These are phyloP conservation scores for Melipona beecheii DNA, from an alignment of 2,888 invertebrate genomes.

Conservation along the genomic window DNA sequence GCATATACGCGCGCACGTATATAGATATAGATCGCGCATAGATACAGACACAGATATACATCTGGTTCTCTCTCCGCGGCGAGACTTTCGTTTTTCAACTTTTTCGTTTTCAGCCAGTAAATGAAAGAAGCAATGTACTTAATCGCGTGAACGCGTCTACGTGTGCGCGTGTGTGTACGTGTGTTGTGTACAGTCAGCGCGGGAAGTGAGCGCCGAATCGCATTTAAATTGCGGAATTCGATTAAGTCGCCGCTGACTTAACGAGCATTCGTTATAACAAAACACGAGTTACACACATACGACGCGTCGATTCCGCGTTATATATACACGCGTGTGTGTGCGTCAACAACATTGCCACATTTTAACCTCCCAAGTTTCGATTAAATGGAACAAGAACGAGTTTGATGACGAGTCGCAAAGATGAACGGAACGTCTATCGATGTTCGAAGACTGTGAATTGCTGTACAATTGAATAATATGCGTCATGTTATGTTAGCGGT, in stretches of 20 bases:
- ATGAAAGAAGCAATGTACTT: conserved; percentile 60
- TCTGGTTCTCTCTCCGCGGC: conserved; percentile 2
- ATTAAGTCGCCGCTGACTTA: conserved; percentile 26
- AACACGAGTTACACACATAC: not conserved
- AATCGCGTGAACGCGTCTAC: conserved; percentile 49
- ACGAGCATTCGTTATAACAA: conserved; percentile 1
- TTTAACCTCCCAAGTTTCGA: not conserved
- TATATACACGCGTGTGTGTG: not conserved
- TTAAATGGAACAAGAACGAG: not conserved
- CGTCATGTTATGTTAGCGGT: not conserved
- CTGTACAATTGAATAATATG: not conserved
- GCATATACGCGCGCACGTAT: not conserved
- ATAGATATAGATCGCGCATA: too few species aligned
- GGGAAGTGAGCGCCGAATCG: conserved; percentile 31
- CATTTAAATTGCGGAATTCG: conserved; percentile 26
- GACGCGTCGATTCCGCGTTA: not conserved
- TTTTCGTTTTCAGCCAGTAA: conserved; percentile 48
- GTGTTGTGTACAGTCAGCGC: conserved; percentile 39
- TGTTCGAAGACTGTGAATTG: not conserved
- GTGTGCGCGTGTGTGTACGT: too few species aligned
- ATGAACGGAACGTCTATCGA: conserved; percentile 2
- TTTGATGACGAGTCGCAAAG: not conserved
- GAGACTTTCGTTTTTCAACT: conserved; percentile 52
- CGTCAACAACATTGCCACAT: not conserved
- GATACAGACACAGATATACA: not conserved